Evolutionary conservation across 1,140 invertebrate genomes (phyloP).

Genomic region (Monomorium pharaonis): DNA sequence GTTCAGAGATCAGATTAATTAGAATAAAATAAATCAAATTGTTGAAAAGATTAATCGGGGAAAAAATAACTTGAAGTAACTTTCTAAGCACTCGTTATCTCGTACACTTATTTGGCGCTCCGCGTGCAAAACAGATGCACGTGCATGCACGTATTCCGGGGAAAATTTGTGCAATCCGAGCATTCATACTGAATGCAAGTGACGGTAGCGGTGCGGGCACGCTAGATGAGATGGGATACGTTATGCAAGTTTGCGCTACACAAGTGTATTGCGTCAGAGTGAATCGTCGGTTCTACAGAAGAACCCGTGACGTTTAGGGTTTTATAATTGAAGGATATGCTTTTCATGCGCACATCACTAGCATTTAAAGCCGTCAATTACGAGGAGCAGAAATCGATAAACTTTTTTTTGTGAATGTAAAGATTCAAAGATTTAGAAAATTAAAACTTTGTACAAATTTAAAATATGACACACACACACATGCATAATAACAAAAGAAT

Average conservation of each 20-base stretch:
- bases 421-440: background rate
- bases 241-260: conserved; percentile 49
- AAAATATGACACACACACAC: background rate
- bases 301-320: conserved; percentile 12
- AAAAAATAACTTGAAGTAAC: too few species aligned
- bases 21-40: background rate
- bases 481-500: background rate
- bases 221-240: conserved; percentile 29
- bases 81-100: too few species aligned
- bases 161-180: conserved; percentile 48
- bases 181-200: conserved; percentile 26
- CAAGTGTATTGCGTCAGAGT: conserved; percentile 12
- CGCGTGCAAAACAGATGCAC: background rate
- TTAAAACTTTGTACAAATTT: background rate
- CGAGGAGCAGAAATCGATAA: background rate
- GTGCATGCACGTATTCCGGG: conserved; percentile 3
- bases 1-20: background rate
- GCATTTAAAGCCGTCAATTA: background rate
- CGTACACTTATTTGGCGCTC: background rate
- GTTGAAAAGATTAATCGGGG: background rate
- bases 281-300: background rate
- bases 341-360: background rate
- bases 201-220: conserved; percentile 6
- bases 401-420: background rate
- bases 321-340: conserved; percentile 9